Evolutionary conservation across 2,113 vertebrate species (phyloP).

Genomic region (Stomatorhinus ivindoensis): DNA sequence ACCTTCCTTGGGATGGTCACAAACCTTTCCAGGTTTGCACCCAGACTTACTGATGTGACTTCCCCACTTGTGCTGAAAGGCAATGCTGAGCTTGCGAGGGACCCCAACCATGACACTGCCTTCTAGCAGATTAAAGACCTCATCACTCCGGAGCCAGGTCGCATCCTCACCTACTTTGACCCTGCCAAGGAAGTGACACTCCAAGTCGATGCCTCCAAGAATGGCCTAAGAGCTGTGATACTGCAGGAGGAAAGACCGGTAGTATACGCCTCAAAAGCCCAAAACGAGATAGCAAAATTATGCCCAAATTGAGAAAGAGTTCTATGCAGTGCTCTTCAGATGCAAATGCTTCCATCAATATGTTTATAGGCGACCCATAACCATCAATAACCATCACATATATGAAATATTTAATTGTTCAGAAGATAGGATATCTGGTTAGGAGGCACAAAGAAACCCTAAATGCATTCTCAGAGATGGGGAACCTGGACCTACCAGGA

Average conservation of each 20-base stretch:
- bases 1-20: neutral
- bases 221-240: neutral
- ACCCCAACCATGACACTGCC: neutral
- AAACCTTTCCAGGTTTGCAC: neutral
- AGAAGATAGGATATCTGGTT: neutral
- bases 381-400: too few relatives aligned
- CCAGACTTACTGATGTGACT: neutral
- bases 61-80: neutral
- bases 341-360: neutral
- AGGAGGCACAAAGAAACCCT: too few relatives aligned
- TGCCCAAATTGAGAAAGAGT: too few relatives aligned
- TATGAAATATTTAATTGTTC: neutral
- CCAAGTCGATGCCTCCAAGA: neutral
- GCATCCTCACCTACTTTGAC: neutral
- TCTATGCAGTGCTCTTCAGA: too few relatives aligned
- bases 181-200: constrained; percentile 16
- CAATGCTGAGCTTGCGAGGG: neutral
- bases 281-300: neutral
- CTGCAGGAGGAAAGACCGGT: neutral
- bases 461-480: neutral
- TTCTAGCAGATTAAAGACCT: too few relatives aligned
- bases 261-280: neutral
- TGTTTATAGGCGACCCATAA: neutral
- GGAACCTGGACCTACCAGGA: neutral
- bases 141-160: too few relatives aligned